A percentile compares a stretch with the other conserved stretches of the same genome.
phyloP scores from a whole-genome alignment of 2,113 vertebrate genomes.

The Paraplagusia blochii region DNA sequence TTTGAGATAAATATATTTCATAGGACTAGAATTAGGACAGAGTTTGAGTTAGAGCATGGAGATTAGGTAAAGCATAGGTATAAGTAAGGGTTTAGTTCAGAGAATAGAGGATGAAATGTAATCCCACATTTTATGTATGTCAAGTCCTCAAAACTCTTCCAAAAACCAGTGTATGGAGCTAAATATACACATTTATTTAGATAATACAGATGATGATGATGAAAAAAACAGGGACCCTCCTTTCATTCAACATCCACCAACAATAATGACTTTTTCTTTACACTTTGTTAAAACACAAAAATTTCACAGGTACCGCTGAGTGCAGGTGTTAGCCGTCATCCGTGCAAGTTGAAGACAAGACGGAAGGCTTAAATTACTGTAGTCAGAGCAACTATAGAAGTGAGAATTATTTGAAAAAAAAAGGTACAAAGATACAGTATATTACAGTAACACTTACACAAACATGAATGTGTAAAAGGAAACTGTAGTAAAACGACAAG shows the following conservation, averaged over 20 bases:
- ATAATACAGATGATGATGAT: too few relatives aligned
- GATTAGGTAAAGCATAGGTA: too few relatives aligned
- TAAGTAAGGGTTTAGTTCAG: too few relatives aligned
- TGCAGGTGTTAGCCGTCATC: slow-evolving; percentile 11
- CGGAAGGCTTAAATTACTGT: slow-evolving; percentile 12
- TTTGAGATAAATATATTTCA: too few relatives aligned
- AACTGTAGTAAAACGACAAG: slow-evolving; percentile 13
- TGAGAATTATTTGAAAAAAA: slow-evolving; percentile 21
- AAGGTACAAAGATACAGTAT: slow-evolving; percentile 14
- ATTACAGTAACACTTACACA: slow-evolving; percentile 33
- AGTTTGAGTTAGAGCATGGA: too few relatives aligned
- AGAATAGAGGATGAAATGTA: too few relatives aligned
- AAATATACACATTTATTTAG: too few relatives aligned
- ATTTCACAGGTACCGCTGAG: slow-evolving; percentile 26
- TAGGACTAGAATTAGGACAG: too few relatives aligned
- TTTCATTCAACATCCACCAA: slow-evolving; percentile 46
- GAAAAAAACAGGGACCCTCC: slow-evolving; percentile 4
- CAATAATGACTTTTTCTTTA: slow-evolving; percentile 51
- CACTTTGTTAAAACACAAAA: slow-evolving; percentile 30
- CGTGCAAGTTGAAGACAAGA: slow-evolving; percentile 56
- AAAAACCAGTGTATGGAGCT: too few relatives aligned
- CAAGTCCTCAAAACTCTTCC: background rate
- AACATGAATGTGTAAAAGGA: slow-evolving; percentile 9
- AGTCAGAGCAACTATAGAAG: slow-evolving; percentile 15
- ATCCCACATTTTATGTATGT: too few relatives aligned